Conservation (phyloP, 2,888 invertebrate species). For the Gastracanthus pulcherrimus region DNA sequence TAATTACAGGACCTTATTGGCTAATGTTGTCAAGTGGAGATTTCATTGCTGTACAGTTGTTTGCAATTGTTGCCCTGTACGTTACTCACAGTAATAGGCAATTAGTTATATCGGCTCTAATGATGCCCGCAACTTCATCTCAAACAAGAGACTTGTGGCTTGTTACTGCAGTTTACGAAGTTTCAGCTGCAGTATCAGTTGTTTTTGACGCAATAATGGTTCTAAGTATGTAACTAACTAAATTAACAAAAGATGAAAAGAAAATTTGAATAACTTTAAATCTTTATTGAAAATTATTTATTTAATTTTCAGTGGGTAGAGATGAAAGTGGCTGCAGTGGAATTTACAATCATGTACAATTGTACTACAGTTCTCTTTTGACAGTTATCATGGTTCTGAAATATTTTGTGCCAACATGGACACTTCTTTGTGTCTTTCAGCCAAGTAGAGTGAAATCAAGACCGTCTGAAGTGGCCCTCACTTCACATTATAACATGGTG, state of each 20-base stretch:
- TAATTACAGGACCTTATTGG: constrained; percentile 78
- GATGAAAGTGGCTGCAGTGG: constrained; percentile 74
- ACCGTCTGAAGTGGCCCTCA: constrained; percentile 70
- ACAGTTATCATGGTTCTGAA: constrained; percentile 62
- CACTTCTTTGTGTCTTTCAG: constrained; percentile 69
- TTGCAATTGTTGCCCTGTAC: constrained; percentile 78
- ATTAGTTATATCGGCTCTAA: constrained; percentile 65
- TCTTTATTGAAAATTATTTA: background rate
- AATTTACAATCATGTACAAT: constrained; percentile 76
- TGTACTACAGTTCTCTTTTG: constrained; percentile 69
- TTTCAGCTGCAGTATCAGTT: constrained; percentile 76
- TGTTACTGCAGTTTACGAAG: constrained; percentile 78
- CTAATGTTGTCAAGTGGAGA: constrained; percentile 78
- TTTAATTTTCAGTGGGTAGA: constrained; percentile 69
- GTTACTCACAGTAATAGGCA: constrained; percentile 73
- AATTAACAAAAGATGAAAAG: background rate
- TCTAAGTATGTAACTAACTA: constrained; percentile 64
- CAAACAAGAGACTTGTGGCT: constrained; percentile 79
- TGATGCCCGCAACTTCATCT: constrained; percentile 70
- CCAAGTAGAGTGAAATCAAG: constrained; percentile 68
- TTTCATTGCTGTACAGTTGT: constrained; percentile 78
- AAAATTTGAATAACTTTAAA: background rate
- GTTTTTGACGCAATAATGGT: constrained; percentile 72
- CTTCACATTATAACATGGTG: constrained; percentile 70
- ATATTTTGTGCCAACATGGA: constrained; percentile 71